A percentile compares a stretch with the other conserved stretches of the same genome.
These are phyloP conservation scores for Hyles euphorbiae DNA, from an alignment of 1,140 invertebrate species.

Conservation along the genomic window DNA sequence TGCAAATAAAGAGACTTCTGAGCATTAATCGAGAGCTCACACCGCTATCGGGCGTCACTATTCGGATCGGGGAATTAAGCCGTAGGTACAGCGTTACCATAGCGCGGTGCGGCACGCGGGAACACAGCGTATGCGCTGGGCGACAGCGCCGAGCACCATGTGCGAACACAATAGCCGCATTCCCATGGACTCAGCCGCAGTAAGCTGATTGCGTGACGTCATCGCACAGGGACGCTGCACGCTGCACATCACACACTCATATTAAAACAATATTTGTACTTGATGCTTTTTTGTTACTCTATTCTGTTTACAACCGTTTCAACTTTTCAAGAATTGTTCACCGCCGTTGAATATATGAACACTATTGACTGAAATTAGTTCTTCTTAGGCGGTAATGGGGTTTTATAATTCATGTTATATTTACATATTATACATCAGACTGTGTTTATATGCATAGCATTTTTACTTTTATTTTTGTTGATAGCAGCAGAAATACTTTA, in stretches of 20 bases:
- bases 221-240: constrained; percentile 39
- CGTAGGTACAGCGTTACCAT: constrained; percentile 7
- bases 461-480: no score
- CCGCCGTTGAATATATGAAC: no score
- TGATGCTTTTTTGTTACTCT: background rate
- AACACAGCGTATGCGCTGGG: constrained; percentile 64
- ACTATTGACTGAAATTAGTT: background rate
- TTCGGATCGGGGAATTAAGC: constrained; percentile 22
- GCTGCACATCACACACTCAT: constrained; percentile 46
- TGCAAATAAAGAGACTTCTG: background rate
- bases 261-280: constrained; percentile 12
- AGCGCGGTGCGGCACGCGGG: constrained; percentile 40
- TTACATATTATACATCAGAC: no score
- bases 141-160: constrained; percentile 49
- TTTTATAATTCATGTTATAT: no score
- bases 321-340: no score
- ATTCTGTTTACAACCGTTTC: no score
- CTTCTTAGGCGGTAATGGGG: background rate
- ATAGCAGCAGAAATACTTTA: no score
- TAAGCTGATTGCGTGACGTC: constrained; percentile 75
- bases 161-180: constrained; percentile 76
- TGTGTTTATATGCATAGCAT: no score
- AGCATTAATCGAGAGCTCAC: constrained; percentile 11
- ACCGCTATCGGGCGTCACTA: constrained; percentile 17
- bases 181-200: constrained; percentile 72